These are phyloP conservation scores for Thaleichthys pacificus DNA, from an alignment of 2,797 vertebrate genomes.

Conservation along the genomic window DNA sequence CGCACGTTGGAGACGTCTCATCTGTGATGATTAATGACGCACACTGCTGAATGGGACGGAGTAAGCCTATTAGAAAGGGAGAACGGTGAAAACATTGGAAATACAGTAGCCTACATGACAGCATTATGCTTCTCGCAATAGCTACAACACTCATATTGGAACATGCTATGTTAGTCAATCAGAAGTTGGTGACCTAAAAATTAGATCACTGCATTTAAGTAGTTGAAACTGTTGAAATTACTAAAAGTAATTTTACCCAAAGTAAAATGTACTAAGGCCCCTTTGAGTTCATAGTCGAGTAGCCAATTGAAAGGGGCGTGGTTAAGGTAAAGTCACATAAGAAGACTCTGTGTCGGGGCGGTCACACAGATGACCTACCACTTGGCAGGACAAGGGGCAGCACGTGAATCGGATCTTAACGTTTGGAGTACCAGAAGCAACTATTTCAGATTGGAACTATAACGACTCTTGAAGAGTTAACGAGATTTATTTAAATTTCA, in stretches of 20 bases:
- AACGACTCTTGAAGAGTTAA: background rate
- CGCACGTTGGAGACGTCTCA: constrained; percentile 4
- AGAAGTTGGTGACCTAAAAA: background rate
- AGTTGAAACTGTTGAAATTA: no score
- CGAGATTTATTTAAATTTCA: background rate
- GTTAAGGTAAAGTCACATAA: background rate
- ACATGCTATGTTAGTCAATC: no score
- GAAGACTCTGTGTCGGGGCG: background rate
- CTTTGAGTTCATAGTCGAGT: background rate
- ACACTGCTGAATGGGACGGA: no score
- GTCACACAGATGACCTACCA: background rate
- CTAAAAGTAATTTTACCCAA: no score
- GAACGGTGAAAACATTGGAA: no score
- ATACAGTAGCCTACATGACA: no score
- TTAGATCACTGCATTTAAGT: background rate
- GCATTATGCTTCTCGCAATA: no score
- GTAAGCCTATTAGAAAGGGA: background rate
- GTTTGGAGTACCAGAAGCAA: constrained; percentile 9
- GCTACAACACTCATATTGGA: no score
- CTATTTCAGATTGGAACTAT: background rate
- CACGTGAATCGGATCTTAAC: background rate
- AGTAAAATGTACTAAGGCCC: background rate
- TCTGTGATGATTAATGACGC: background rate
- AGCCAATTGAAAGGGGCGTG: constrained; percentile 12
- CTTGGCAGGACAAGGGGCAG: background rate